Conservation (phyloP, 2,797 vertebrate species). For the Leptodactylus fallax region DNA sequence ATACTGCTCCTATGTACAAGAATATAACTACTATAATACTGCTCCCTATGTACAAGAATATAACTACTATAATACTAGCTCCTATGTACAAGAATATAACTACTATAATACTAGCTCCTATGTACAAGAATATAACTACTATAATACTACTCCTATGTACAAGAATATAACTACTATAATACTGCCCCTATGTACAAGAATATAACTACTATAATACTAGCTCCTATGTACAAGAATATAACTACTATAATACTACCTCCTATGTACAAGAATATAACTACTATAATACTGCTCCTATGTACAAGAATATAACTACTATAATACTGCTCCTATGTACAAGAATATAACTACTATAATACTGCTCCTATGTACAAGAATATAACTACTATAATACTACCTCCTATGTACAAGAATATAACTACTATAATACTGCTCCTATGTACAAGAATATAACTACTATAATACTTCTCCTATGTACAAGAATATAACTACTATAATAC, state of each 20-base stretch:
- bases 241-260: conserved; percentile 12
- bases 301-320: conserved; percentile 15
- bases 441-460: too few species aligned
- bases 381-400: neutral
- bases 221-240: conserved; percentile 12
- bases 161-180: conserved; percentile 10
- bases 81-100: conserved; percentile 9
- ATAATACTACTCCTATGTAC: neutral
- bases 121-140: conserved; percentile 4
- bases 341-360: conserved; percentile 23
- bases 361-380: neutral
- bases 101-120: conserved; percentile 3
- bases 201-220: neutral
- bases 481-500: too few species aligned
- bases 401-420: too few species aligned
- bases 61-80: too few species aligned
- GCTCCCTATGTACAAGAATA: too few species aligned
- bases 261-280: conserved; percentile 15
- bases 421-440: too few species aligned
- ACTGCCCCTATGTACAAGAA: neutral
- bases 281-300: conserved; percentile 4
- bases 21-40: too few species aligned
- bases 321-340: neutral
- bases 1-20: too few species aligned
- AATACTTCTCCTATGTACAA: too few species aligned